A percentile compares a stretch with the other conserved stretches of the same genome.
Conservation (phyloP, 2,797 vertebrate genomes). For the Acanthurus leucopareius region DNA sequence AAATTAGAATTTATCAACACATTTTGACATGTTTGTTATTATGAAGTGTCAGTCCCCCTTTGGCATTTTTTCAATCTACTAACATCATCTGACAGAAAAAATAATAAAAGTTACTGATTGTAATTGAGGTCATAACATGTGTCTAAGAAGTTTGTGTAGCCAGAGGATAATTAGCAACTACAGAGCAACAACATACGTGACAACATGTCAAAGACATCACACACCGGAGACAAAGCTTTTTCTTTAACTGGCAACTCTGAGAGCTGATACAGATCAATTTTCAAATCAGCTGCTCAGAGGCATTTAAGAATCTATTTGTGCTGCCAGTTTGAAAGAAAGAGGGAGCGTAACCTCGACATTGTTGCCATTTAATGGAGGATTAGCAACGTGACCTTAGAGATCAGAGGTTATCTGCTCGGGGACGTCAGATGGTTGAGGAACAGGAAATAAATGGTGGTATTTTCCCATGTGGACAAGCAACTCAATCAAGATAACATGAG, state of each 20-base stretch:
- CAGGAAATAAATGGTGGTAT: conserved; percentile 53
- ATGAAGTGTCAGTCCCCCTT: neutral
- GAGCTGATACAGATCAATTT: conserved; percentile 46
- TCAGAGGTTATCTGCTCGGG: conserved; percentile 71
- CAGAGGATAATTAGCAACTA: conserved; percentile 1
- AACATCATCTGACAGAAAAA: neutral
- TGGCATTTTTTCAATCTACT: neutral
- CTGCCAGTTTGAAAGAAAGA: conserved; percentile 44
- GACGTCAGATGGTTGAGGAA: conserved; percentile 19
- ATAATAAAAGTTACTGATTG: neutral
- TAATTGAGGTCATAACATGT: conserved; percentile 9
- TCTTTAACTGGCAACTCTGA: conserved; percentile 20
- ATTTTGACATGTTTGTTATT: neutral
- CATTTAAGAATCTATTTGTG: conserved; percentile 48
- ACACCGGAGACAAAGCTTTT: neutral
- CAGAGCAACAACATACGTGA: conserved; percentile 5
- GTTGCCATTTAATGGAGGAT: conserved; percentile 61
- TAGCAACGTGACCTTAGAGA: conserved; percentile 57
- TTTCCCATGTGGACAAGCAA: conserved; percentile 31
- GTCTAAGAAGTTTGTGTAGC: neutral
- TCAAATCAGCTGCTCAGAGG: conserved; percentile 1
- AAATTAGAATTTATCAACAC: neutral
- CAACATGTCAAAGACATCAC: conserved; percentile 19
- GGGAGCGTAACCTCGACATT: conserved; percentile 24
- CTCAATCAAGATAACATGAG: conserved; percentile 33